Conservation (phyloP, 2,113 vertebrate genomes). For the Colossoma macropomum region DNA sequence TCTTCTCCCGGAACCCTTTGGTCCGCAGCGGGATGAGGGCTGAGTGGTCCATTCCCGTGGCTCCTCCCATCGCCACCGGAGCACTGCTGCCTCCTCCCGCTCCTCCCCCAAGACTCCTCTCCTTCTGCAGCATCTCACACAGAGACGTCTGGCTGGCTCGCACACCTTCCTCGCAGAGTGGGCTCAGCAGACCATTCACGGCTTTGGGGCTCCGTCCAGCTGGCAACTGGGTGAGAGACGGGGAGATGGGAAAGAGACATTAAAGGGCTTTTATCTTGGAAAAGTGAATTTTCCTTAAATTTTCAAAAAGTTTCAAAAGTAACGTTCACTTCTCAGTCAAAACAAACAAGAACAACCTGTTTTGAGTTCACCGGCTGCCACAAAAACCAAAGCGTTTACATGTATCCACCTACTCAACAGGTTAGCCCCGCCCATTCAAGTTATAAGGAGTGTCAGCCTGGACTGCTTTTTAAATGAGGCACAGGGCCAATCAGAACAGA, state of each 20-base stretch:
- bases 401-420: no score
- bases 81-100: conserved; percentile 62
- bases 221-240: conserved; percentile 63
- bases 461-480: no score
- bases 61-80: conserved; percentile 66
- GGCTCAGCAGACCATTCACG: conserved; percentile 90
- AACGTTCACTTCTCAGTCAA: not conserved
- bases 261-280: not conserved
- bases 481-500: no score
- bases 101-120: conserved; percentile 72
- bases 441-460: no score
- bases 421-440: no score
- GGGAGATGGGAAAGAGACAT: not conserved
- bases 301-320: not conserved
- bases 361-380: no score
- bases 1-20: conserved; percentile 93
- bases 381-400: no score
- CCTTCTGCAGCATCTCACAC: conserved; percentile 94
- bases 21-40: conserved; percentile 91
- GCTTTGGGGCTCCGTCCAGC: conserved; percentile 81
- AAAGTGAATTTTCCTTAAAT: not conserved
- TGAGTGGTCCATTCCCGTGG: conserved; percentile 86
- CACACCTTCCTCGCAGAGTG: conserved; percentile 85
- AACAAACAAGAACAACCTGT: no score
- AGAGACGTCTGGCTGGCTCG: conserved; percentile 94